Base-by-base conservation (phyloP, 2,797 vertebrate species). In the Danio tinwini region DNA sequence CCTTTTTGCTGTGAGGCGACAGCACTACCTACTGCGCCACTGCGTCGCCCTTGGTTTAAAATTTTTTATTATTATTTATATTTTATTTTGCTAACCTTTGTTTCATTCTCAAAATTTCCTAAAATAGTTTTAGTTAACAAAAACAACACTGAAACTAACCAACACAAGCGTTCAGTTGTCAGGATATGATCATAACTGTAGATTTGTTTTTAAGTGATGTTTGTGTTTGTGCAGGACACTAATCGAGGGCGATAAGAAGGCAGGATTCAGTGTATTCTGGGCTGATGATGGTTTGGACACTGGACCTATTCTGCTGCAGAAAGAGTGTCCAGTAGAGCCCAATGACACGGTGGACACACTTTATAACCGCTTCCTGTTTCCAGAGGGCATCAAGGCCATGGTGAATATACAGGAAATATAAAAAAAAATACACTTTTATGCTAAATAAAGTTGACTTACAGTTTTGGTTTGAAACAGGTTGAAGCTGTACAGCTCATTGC, bases 221-320 rank as follows among this genome's bases (percentile, higher is more conserved):
- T 19, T 55, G 5, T 56, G 9, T 72, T 50, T 58, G 9, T 80
- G 19, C 86, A 99, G 98, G 98, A 98, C 98, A 81, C 93, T 99
- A 80, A 99, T 99, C 88, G 93, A 97, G 16, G 97, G 98, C 8
- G 97, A 99, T 83, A 94, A 95, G 87, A 96, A 94, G 86, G 96
- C 95, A 10, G 98, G 98, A 4, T 96, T 99, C 91, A 94, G 96
- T 0, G 86, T 99, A 85, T 99, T 99, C 92, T 99, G 98, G 98
- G 98, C 97, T 7, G 97, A 99, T 62, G 95, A 97, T n/a, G 97
- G 98, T 9, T 92, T 99, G 89, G 98, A 99, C 87, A 99, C 98
- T 0, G 98, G 98, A 45, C 97, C 98, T 0, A 93, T 99, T 84
- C 94, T 99, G 83, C 93, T 99, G 84, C 98, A 99, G 91, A 92